Conservation (phyloP, 2,888 invertebrate genomes). For the Phrixothrix hirtus region DNA sequence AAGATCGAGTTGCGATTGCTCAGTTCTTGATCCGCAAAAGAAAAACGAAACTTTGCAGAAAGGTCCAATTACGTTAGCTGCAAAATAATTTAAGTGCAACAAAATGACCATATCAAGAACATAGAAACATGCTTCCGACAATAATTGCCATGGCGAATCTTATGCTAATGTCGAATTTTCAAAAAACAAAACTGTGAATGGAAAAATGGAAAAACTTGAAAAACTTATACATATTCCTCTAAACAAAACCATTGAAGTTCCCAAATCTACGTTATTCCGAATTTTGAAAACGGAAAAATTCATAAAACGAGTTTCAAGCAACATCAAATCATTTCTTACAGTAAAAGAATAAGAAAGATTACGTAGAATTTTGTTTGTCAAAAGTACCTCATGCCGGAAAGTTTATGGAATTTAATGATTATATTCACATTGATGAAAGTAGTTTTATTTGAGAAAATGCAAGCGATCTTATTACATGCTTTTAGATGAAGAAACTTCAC, state of each 20-base stretch:
- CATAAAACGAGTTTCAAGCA: slow-evolving; percentile 1
- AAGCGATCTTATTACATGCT: slow-evolving; percentile 2
- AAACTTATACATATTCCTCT: slow-evolving; percentile 1
- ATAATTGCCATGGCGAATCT: no score
- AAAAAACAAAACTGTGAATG: neutral
- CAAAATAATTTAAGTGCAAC: neutral
- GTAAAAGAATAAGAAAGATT: no score
- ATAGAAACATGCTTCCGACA: neutral
- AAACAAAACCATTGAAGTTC: slow-evolving; percentile 1
- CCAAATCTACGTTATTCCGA: slow-evolving; percentile 3
- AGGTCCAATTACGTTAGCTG: neutral
- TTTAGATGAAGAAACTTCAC: slow-evolving; percentile 10
- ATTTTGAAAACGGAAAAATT: slow-evolving; percentile 3
- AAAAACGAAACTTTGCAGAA: neutral
- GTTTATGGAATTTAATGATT: slow-evolving; percentile 11
- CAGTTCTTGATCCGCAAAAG: neutral
- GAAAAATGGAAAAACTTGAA: neutral
- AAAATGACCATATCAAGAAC: neutral
- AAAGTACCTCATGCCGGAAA: slow-evolving; percentile 1
- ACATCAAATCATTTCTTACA: neutral
- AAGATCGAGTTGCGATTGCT: neutral
- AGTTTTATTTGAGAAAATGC: slow-evolving; percentile 17
- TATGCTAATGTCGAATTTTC: no score
- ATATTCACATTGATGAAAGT: slow-evolving; percentile 17
- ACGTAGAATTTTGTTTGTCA: neutral